Evolutionary conservation across 2,113 vertebrate species (phyloP), one percentile per base, ranked within the genome.

Genomic region (Dinomys branickii): DNA sequence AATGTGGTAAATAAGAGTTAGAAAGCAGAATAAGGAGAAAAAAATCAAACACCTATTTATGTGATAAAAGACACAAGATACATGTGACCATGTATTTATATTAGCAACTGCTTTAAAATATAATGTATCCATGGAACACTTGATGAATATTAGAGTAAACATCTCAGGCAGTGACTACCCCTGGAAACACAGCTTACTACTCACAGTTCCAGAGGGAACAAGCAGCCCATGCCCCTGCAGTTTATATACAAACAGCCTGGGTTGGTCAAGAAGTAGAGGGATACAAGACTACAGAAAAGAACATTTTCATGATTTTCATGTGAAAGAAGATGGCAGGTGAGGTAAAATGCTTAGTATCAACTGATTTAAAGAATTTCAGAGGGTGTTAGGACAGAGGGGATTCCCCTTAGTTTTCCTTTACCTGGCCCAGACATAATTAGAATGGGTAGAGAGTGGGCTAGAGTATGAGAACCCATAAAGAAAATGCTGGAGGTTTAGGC

Each of bases 401-500:
- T 30, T 71, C 2, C 12, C 6, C 30, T 10, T 47, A 10, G 30
- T 7, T 75, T 8, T 59, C 19, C 75, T 50, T 20, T 41, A 47
- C 7, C n/a, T 61, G 19, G 20, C 13, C 10, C 16, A 28, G 28
- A 9, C 5, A 10, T 47, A 30, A 90, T 30, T 28, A 44, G 26
- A 3, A 1, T 0, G 0, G 41, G 4, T 10, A 2, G n/a, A 52
- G 1, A 61, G 44, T 52, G 28, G 3, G 11, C 20, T 5, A 61
- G 20, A 61, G 7, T 14, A 13, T 67, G 22, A 94, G 44, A 94
- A 84, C 8, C 33, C 63, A 69, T 0, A 30, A 89, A 61, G 3
- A 10, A 71, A 12, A 35, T 33, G 33, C 1, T 77, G 50, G 10
- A 14, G 8, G 7, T 65, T 6, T 83, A 17, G 19, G 3, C 14